Evolutionary conservation across 2,888 invertebrate genomes (phyloP), one percentile per base, ranked within the genome.

Genomic region (Netelia virgata): DNA sequence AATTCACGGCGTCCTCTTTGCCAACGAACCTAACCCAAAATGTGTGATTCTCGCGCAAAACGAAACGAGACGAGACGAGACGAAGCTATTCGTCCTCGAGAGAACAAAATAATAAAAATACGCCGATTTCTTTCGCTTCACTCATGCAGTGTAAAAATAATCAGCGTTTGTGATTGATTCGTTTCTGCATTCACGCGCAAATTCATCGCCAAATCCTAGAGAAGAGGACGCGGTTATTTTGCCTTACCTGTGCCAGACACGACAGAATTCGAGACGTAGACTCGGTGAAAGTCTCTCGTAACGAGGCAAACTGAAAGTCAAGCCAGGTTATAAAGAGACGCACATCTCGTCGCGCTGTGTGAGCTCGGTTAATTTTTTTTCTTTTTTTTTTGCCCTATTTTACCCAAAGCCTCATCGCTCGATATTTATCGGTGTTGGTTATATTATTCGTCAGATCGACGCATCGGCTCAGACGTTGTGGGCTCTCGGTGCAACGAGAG

Each of bases 21-120:
- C 36, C 36, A 57, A 28, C 70, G 41, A 86, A 86, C 85, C 83
- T 86, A 83, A 85, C 83, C 82, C 80, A 79, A 83, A 85, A 85
- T 57, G 11, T 57, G 18, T 16, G 16, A 9, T 18, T 18, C 18
- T 57, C 57, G 18, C 18, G 16, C 57, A 57, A 57, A 57, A 57
- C 47, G 47, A 11, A 36, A 36, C 36, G 36, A 36, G 36, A 36
- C 36, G 36, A 36, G 36, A 36, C 36, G 36, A 36, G 36, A 36
- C 36, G 36, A 36, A 36, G 6, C 6, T 36, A 36, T 36, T 6
- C 36, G 36, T 36, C 36, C 36, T 6, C 36, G 36, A 36, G 36
- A 36, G 5, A 36, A 36, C 36, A 8, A 36, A 36, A 6, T 36
- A 36, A 36, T 36, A 36, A 36, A 36, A 6, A 36, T 8, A 36